Base-by-base conservation (phyloP, 2,888 invertebrate species). In the Ashinkailepas kermadecensis region DNA sequence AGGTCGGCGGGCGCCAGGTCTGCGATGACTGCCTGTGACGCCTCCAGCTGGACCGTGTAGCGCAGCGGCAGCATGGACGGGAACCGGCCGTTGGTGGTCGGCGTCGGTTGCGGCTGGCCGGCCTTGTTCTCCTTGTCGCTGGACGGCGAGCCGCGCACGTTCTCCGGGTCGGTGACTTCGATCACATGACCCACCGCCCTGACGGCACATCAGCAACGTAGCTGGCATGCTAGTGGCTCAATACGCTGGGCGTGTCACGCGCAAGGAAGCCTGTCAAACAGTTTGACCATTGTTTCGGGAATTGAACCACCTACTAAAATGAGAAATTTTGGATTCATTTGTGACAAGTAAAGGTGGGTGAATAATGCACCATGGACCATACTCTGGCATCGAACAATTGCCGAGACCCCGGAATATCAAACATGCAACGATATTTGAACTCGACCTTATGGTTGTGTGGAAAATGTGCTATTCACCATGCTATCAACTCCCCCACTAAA, bases 61-160 rank as follows among this genome's bases (percentile, higher is more conserved):
- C 74, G 56, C 21, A 74, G 56, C 9, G 74, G 74, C 74, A 74
- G 54, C 54, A 18, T 18, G 56, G 56, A 7, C 56, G 74, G 74
- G 74, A 74, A 74, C 56, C 74, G 58, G 79, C 79, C 79, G 79
- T 79, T 79, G 79, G 79, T 12, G 57, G 21, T 6, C 57, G 78
- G 54, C 39, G 39, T 4, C 39, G 39, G 39, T 4, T 39, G 39
- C 59, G 58, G 6, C 59, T 79, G 13, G 7, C 79, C 58, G 58
- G 23, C 23, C 79, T 57, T 59, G 58, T 79, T 79, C 79, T 79
- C 79, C 79, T 79, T 79, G 79, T 79, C 79, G 57, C 79, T 79
- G 58, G 79, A 79, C 58, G 79, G 79, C 10, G 79, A 79, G 58
- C 25, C 54, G 18, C 79, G 23, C 11, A 12, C 74, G 56, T 54